Evolutionary conservation across 2,797 vertebrate species (phyloP), one percentile per base, ranked within the genome.

Genomic region (Enteromius paludinosus): DNA sequence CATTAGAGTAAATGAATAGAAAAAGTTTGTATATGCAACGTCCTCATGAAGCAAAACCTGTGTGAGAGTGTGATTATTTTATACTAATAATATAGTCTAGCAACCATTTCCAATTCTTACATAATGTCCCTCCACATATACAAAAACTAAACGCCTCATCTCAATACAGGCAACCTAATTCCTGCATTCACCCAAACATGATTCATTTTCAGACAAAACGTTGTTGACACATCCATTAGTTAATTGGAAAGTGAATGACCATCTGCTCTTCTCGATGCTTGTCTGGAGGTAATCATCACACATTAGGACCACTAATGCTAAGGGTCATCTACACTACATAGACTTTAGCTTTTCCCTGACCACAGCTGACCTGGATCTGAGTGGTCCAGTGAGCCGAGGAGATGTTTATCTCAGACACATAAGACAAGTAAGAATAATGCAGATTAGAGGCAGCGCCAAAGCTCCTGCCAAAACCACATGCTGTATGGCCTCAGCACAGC

Each of bases 381-480:
- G 11, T 8, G 23, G 43, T 45, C 45, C 70, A 41, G 17, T 66
- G 54, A 28, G 49, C 23, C n/a, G 86, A 85, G 68, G 89, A 88
- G 84, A 86, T 84, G 85, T 88, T 93, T 90, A 91, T 92, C 91
- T 90, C 85, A 86, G 87, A 89, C 92, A 91, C 90, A 91, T 93
- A 92, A 93, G 90, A 90, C 92, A 91, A 87, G 85, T 92, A 43
- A 93, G 93, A 94, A 93, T 93, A 93, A 93, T 90, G 82, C 93
- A 93, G 93, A 94, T 93, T 92, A 94, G 88, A 84, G 85, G 88
- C 91, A 91, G 89, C 86, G 86, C 87, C 89, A 87, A 89, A 65
- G 66, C 62, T 30, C 64, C 59, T 61, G 49, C 23, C 47, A 54
- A 61, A 33, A 59, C 66, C 66, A 70, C 18, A 17, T 35, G 3